phyloP scores from a whole-genome alignment of 2,888 invertebrate species.

The Mimumesa dahlbomi region DNA sequence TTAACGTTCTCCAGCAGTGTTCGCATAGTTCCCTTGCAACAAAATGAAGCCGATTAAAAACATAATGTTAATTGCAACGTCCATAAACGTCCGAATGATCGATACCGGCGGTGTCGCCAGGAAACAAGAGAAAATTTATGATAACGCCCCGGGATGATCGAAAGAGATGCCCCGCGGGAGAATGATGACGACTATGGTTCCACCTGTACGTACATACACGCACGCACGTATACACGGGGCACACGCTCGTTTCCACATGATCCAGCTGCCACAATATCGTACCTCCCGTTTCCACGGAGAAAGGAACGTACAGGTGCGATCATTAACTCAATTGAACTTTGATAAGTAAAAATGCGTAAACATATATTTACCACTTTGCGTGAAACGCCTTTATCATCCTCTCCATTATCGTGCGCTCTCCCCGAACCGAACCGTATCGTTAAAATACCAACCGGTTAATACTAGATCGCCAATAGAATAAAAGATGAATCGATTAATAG shows the following conservation, averaged over 20 bases:
- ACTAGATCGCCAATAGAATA: too few species aligned
- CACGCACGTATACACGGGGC: constrained; percentile 45
- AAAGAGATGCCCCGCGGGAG: constrained; percentile 43
- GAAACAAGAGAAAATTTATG: constrained; percentile 47
- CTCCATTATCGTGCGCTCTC: too few species aligned
- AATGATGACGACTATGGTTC: constrained; percentile 60
- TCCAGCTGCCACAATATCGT: constrained; percentile 66
- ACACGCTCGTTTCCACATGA: constrained; percentile 53
- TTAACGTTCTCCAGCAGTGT: too few species aligned
- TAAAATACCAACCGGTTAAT: too few species aligned
- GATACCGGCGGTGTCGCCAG: constrained; percentile 13
- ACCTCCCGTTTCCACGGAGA: constrained; percentile 41
- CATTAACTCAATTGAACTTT: constrained; percentile 63
- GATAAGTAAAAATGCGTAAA: constrained; percentile 55
- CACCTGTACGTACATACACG: constrained; percentile 67
- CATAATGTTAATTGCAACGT: neutral
- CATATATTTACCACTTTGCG: constrained; percentile 8
- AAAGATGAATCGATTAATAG: too few species aligned
- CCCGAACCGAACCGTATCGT: too few species aligned
- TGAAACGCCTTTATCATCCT: constrained; percentile 12
- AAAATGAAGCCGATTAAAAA: too few species aligned
- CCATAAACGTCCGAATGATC: neutral
- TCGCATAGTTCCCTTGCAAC: too few species aligned
- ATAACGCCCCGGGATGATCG: constrained; percentile 53
- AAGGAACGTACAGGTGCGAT: constrained; percentile 64